A percentile compares a stretch with the other conserved stretches of the same genome.
Conservation (phyloP, 2,113 vertebrate genomes). For the Crocuta crocuta region DNA sequence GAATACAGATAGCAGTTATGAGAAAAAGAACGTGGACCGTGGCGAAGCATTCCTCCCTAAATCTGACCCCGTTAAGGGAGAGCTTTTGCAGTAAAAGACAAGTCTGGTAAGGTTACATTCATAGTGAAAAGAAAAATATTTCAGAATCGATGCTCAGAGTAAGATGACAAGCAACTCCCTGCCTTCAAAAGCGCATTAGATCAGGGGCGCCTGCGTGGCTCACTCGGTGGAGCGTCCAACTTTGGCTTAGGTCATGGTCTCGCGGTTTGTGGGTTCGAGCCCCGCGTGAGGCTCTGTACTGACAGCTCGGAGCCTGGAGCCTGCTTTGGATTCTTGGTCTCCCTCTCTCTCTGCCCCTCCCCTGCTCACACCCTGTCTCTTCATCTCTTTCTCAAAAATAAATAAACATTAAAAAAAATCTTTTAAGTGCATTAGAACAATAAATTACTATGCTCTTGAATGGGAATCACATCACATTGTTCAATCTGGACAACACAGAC, state of each 20-base stretch:
- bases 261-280: too few relatives aligned
- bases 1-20: constrained; percentile 39
- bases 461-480: neutral
- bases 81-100: constrained; percentile 18
- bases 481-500: neutral
- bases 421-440: neutral
- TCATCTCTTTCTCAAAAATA: too few relatives aligned
- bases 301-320: too few relatives aligned
- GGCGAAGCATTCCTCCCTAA: neutral
- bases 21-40: neutral
- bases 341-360: too few relatives aligned
- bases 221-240: too few relatives aligned
- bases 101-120: neutral
- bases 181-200: neutral
- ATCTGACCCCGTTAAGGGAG: constrained; percentile 12
- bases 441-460: neutral
- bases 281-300: too few relatives aligned
- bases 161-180: neutral
- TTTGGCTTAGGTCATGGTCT: too few relatives aligned
- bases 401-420: too few relatives aligned
- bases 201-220: too few relatives aligned
- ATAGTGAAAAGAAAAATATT: neutral
- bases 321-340: too few relatives aligned
- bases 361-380: too few relatives aligned
- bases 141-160: neutral